Percentiles rank a stretch among this genome's conserved stretches.
Conservation (phyloP, 2,888 invertebrate species). For the Eretmocerus hayati region DNA sequence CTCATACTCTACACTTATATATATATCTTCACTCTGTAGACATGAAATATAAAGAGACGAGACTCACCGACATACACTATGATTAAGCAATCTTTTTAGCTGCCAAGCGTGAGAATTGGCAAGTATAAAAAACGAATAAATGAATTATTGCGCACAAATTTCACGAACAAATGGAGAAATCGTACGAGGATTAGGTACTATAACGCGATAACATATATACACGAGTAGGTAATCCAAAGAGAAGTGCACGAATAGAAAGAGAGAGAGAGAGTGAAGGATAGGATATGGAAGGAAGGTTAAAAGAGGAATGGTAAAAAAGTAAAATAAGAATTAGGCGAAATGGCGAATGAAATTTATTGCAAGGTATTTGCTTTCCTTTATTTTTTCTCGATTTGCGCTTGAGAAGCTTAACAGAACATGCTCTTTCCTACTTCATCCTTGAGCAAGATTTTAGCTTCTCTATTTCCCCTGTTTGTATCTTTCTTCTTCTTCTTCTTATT, state of each 20-base stretch:
- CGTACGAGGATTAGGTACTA: neutral
- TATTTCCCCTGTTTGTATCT: neutral
- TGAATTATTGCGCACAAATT: slow-evolving; percentile 14
- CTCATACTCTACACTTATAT: neutral
- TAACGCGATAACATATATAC: too few relatives aligned
- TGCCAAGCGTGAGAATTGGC: slow-evolving; percentile 5
- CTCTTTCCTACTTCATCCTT: slow-evolving; percentile 22
- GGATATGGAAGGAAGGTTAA: too few relatives aligned
- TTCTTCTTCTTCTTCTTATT: slow-evolving; percentile 12
- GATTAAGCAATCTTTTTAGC: neutral
- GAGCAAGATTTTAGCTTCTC: neutral
- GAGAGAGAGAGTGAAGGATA: too few relatives aligned
- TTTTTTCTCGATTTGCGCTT: slow-evolving; percentile 26
- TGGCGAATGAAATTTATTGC: slow-evolving; percentile 30
- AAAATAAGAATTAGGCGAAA: slow-evolving; percentile 24
- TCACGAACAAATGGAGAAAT: neutral
- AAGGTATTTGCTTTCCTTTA: slow-evolving; percentile 23
- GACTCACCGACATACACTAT: neutral
- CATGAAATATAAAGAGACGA: too few relatives aligned
- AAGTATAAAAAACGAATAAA: slow-evolving; percentile 7
- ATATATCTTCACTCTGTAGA: neutral
- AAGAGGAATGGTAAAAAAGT: slow-evolving; percentile 7
- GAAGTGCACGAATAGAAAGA: too few relatives aligned
- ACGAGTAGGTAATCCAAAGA: too few relatives aligned
- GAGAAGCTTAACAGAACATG: slow-evolving; percentile 27